These are phyloP conservation scores for Dolichotis patagonum DNA, from an alignment of 2,113 vertebrate species.

Conservation along the genomic window DNA sequence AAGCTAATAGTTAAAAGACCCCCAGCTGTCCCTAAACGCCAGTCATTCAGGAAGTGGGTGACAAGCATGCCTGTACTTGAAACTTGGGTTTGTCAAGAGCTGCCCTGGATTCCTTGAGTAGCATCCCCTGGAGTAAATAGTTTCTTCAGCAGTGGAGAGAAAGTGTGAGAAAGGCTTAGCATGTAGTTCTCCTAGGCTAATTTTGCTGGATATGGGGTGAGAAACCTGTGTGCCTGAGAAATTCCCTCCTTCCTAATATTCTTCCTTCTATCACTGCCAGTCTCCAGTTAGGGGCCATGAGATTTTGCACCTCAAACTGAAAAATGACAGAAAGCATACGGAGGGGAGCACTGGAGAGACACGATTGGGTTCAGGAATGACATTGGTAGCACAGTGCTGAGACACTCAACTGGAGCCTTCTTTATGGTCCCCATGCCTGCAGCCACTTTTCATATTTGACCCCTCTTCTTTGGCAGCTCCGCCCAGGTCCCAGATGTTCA, in stretches of 20 bases:
- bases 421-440: not conserved
- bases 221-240: not conserved
- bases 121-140: not conserved
- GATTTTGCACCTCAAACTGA: not conserved
- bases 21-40: not conserved
- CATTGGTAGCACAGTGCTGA: not conserved
- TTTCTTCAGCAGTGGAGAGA: not conserved
- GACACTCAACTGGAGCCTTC: not conserved
- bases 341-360: not conserved
- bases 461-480: not conserved
- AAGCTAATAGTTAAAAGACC: not conserved
- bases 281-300: not conserved
- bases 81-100: not conserved
- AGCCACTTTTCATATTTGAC: accelerated
- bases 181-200: not conserved
- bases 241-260: not conserved
- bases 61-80: not conserved
- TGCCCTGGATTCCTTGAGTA: not conserved
- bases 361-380: not conserved
- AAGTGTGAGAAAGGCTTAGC: not conserved
- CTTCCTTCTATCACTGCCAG: not conserved
- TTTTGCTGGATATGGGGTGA: not conserved
- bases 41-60: not conserved
- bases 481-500: not conserved
- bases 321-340: not conserved